Conservation (phyloP, 2,113 vertebrate genomes). For the Oncorhynchus keta region DNA sequence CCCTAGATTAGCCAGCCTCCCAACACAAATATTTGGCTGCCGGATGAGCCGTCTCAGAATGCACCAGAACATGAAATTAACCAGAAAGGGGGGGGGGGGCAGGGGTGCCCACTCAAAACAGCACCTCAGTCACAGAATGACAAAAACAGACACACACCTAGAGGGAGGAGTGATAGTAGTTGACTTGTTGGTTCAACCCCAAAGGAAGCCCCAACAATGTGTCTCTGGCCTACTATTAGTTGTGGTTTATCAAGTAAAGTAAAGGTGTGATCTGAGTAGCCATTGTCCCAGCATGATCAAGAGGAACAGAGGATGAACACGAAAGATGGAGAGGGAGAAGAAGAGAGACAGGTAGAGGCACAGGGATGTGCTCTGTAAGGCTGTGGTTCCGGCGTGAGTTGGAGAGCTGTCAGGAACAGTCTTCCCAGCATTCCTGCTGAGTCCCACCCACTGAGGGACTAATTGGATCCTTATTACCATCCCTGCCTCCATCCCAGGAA, state of each 20-base stretch:
- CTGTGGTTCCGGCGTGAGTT: conserved; percentile 6
- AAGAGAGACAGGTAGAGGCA: not conserved
- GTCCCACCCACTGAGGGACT: conserved; percentile 78
- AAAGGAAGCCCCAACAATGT: not conserved
- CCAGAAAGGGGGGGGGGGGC: conserved; percentile 44
- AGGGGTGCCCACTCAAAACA: conserved; percentile 22
- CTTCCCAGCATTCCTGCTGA: conserved; percentile 49
- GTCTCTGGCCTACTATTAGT: no score
- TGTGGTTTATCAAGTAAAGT: no score
- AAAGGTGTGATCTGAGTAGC: no score
- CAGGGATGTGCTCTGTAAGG: not conserved
- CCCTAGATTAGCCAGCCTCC: conserved; percentile 62
- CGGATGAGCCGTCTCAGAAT: conserved; percentile 70
- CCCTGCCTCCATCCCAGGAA: conserved; percentile 64
- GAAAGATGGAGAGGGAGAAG: not conserved
- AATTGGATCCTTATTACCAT: conserved; percentile 84
- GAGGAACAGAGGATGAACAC: conserved; percentile 3
- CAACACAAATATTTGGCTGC: conserved; percentile 77
- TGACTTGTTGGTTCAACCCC: no score
- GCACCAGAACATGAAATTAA: conserved; percentile 80
- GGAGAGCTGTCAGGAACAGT: conserved; percentile 23
- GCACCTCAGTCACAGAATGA: no score
- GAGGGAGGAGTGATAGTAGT: no score
- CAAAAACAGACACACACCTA: no score
- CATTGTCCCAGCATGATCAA: not conserved